Conservation (phyloP, 1,140 invertebrate genomes). For the Penaeus chinensis region DNA sequence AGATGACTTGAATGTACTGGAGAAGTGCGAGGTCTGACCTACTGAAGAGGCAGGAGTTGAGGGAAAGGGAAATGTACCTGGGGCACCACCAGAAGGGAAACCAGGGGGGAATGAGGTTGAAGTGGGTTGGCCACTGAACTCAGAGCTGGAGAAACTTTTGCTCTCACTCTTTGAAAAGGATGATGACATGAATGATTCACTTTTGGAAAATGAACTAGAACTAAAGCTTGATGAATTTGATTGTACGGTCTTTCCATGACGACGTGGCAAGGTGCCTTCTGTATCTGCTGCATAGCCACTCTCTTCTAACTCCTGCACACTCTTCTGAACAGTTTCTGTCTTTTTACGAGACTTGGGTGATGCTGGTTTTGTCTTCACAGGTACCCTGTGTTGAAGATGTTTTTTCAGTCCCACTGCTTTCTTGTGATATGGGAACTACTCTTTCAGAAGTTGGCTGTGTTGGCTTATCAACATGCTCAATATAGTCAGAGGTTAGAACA, state of each 20-base stretch:
- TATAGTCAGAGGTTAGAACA: not conserved
- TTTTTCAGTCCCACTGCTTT: constrained; percentile 24
- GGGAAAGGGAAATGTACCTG: constrained; percentile 47
- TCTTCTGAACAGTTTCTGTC: constrained; percentile 63
- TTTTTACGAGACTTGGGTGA: constrained; percentile 73
- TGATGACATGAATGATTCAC: constrained; percentile 56
- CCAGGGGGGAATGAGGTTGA: constrained; percentile 29
- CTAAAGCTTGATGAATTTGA: constrained; percentile 31
- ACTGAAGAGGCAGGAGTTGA: constrained; percentile 47
- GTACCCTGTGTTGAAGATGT: constrained; percentile 28
- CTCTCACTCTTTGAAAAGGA: constrained; percentile 57
- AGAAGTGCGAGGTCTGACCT: constrained; percentile 55
- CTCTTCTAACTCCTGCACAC: constrained; percentile 69
- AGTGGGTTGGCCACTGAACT: constrained; percentile 34
- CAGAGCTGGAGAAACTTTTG: constrained; percentile 51
- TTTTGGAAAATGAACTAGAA: constrained; percentile 53
- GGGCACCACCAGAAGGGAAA: constrained; percentile 40
- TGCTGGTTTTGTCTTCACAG: constrained; percentile 69
- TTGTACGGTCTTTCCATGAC: constrained; percentile 40
- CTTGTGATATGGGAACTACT: constrained; percentile 27
- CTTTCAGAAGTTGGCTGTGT: constrained; percentile 17
- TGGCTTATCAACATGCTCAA: constrained; percentile 4
- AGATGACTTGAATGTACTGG: constrained; percentile 63
- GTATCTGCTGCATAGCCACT: constrained; percentile 80
- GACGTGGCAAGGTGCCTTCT: constrained; percentile 58